Base-by-base conservation (phyloP, 1,140 invertebrate species). In the Cardiocondyla obscurior region DNA sequence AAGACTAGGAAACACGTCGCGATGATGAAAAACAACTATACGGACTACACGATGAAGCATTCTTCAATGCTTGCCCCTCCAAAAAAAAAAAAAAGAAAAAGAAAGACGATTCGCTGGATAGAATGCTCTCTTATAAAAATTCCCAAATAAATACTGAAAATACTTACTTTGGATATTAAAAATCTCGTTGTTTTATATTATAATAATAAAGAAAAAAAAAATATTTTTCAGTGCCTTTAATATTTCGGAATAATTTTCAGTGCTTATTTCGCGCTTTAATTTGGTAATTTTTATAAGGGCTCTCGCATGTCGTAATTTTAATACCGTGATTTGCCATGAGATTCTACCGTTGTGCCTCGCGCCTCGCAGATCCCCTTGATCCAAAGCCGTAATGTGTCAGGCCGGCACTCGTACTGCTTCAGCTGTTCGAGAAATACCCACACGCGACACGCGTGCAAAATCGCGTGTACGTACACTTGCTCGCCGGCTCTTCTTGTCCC, bases 321-420 rank as follows among this genome's bases (percentile, higher is more conserved):
- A 2, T 22, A 7, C 1, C n/a, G n/a, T 14, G 6, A 76, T 62
- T 64, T 64, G 19, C 2, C n/a, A 6, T 12, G 16, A 1, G 28
- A 19, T 46, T 25, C 51, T 44, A 53, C 22, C 0, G 14, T 39
- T 25, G 36, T n/a, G 12, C 33, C 16, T 55, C 25, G 6, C n/a
- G 57, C 42, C 8, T n/a, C 8, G 39, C 33, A 55, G 39, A 60
- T 44, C 72, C 81, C 62, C 36, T 85, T 55, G 46, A 22, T 69
- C 12, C 4, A 53, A 69, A 69, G 46, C 46, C 46, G 28, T 69
- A 69, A 69, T 69, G n/a, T 82, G 82, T 44, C 55, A 73, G 73
- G 30, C 88, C 82, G 53, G 84, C 77, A 86, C 14, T 88, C 49
- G 65, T 88, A 88, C 53, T 36, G 88, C 85, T 89, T 89, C 87